These are phyloP conservation scores for Sycophila sp. DNA, from an alignment of 1,140 invertebrate species.

Conservation along the genomic window DNA sequence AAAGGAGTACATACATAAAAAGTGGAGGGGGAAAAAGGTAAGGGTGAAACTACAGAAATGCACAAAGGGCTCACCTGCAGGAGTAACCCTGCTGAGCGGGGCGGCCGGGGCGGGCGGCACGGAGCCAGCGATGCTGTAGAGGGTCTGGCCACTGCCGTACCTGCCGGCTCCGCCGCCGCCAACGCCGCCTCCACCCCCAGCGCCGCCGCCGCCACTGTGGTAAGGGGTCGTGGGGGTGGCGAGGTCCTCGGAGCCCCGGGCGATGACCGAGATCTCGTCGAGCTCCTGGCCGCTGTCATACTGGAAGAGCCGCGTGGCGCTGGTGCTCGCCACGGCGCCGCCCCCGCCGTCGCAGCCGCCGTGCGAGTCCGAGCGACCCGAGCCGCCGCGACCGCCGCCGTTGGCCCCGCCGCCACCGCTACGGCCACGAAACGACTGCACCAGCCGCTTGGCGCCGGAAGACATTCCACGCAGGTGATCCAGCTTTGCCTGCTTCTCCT, in stretches of 20 bases:
- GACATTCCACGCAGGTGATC: constrained; percentile 66
- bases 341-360: constrained; percentile 61
- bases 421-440: constrained; percentile 73
- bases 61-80: constrained; percentile 51
- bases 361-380: constrained; percentile 58
- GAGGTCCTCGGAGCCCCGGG: constrained; percentile 69
- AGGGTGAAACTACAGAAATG: constrained; percentile 14
- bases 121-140: constrained; percentile 60
- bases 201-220: constrained; percentile 67
- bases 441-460: constrained; percentile 76
- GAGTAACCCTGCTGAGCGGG: constrained; percentile 49
- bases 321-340: constrained; percentile 59
- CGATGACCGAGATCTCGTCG: constrained; percentile 82
- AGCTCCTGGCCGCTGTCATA: constrained; percentile 75
- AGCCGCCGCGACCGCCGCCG: constrained; percentile 47
- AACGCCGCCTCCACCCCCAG: constrained; percentile 70
- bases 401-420: constrained; percentile 57
- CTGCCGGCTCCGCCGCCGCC: constrained; percentile 68
- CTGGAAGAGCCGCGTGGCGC: constrained; percentile 61
- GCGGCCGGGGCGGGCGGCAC: constrained; percentile 57
- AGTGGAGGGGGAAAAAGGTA: background rate
- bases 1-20: too few relatives aligned
- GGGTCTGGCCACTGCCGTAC: constrained; percentile 62
- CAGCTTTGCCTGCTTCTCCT: constrained; percentile 54
- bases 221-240: constrained; percentile 71